These are phyloP conservation scores for Eupithecia exiguata DNA, from an alignment of 2,888 invertebrate species.

Conservation along the genomic window DNA sequence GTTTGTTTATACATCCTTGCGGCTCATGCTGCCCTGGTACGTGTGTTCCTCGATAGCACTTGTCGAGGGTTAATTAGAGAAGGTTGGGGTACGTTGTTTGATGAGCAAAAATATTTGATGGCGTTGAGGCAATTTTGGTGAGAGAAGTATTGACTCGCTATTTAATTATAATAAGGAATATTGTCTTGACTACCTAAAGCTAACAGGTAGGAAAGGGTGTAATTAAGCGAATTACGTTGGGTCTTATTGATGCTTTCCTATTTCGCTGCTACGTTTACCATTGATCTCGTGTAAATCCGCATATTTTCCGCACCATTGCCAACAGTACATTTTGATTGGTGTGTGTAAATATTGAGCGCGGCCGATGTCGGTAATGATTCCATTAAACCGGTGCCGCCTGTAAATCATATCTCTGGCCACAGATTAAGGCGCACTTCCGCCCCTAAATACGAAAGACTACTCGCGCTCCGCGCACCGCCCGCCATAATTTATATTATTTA, in stretches of 20 bases:
- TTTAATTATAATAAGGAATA: not conserved
- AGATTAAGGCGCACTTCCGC: slow-evolving; percentile 30
- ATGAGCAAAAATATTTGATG: slow-evolving; percentile 24
- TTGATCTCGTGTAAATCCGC: slow-evolving; percentile 8
- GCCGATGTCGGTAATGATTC: slow-evolving; percentile 62
- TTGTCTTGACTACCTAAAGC: not conserved
- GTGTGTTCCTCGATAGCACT: slow-evolving; percentile 40
- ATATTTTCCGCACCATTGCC: slow-evolving; percentile 15
- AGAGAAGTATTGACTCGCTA: slow-evolving; percentile 7
- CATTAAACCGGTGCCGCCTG: slow-evolving; percentile 60
- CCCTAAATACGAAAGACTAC: slow-evolving; percentile 46
- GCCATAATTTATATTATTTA: too few species aligned
- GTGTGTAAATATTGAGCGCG: slow-evolving; percentile 40
- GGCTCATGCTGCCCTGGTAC: slow-evolving; percentile 41
- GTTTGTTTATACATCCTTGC: slow-evolving; percentile 55
- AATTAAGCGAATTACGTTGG: not conserved
- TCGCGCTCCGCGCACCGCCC: slow-evolving; percentile 49
- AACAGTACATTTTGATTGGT: slow-evolving; percentile 23
- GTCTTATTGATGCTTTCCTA: not conserved
- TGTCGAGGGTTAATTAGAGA: slow-evolving; percentile 40
- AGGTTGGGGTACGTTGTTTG: slow-evolving; percentile 18
- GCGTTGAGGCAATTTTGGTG: slow-evolving; percentile 13
- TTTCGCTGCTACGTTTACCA: not conserved
- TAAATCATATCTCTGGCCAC: slow-evolving; percentile 56
- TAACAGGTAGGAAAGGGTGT: not conserved